Percentiles rank a stretch among this genome's conserved stretches.
Conservation (phyloP, 92 coral and sea anemone species). For the Bergia puertoricense region DNA sequence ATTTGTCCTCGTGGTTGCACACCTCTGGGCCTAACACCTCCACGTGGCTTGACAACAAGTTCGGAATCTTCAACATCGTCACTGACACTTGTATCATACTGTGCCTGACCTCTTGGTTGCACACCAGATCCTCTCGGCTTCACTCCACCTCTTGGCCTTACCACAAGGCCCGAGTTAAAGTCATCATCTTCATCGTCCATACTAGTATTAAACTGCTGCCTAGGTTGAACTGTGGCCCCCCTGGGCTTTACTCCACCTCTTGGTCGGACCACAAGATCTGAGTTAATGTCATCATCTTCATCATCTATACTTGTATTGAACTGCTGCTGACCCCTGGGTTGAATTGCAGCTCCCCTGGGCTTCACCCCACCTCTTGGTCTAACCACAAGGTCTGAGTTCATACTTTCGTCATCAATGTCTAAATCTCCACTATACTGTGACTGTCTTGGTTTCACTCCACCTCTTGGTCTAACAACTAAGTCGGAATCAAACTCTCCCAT, state of each 20-base stretch:
- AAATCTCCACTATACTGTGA: conserved; percentile 20
- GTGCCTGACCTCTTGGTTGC: conserved; percentile 16
- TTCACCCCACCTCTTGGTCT: conserved; percentile 39
- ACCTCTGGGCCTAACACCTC: conserved; percentile 20
- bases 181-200: conserved; percentile 20
- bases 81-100: background rate
- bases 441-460: conserved; percentile 28
- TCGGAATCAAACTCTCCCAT: conserved; percentile 18
- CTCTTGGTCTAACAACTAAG: conserved; percentile 30
- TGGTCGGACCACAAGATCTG: conserved; percentile 12
- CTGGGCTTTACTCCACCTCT: conserved; percentile 16
- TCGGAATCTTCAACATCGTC: conserved; percentile 28
- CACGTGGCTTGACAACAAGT: conserved; percentile 17
- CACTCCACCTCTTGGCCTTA: conserved; percentile 21
- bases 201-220: no score
- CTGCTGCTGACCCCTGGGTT: conserved; percentile 12
- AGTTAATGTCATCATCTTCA: conserved; percentile 23
- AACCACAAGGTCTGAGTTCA: conserved; percentile 31
- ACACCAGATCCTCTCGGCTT: conserved; percentile 4
- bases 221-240: background rate
- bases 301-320: background rate
- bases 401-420: conserved; percentile 11
- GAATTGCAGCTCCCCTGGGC: conserved; percentile 26
- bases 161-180: conserved; percentile 3
- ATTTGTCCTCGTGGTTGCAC: background rate